These are phyloP conservation scores for Blastobasis lacticolella DNA, from an alignment of 2,888 invertebrate genomes.

Conservation along the genomic window DNA sequence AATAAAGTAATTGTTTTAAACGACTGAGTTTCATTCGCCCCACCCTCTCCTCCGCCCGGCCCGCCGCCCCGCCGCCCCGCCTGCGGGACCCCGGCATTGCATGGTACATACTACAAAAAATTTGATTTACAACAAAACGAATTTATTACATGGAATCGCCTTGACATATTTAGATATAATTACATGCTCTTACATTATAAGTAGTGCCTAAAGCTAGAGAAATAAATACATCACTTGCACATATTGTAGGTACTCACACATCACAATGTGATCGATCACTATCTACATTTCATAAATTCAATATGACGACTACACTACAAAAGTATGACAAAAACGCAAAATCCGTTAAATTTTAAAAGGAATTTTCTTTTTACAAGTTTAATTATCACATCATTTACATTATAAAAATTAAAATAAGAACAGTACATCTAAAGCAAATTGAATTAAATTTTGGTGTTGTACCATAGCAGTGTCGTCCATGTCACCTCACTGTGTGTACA, in stretches of 20 bases:
- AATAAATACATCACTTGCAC: slow-evolving; percentile 42
- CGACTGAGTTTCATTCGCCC: slow-evolving; percentile 30
- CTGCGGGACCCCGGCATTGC: not conserved
- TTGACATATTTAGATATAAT: slow-evolving; percentile 33
- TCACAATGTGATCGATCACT: slow-evolving; percentile 27
- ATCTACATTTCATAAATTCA: slow-evolving; percentile 28
- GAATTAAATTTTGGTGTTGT: slow-evolving; percentile 7
- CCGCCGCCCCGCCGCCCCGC: not conserved
- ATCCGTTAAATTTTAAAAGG: slow-evolving; percentile 9
- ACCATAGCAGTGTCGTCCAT: not conserved
- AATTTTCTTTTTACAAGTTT: slow-evolving; percentile 13
- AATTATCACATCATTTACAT: not conserved
- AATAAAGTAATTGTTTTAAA: slow-evolving; percentile 69
- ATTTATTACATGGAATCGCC: slow-evolving; percentile 55
- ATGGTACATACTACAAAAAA: slow-evolving; percentile 3
- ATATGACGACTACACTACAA: slow-evolving; percentile 18
- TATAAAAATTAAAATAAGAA: slow-evolving; percentile 16
- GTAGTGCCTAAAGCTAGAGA: slow-evolving; percentile 45
- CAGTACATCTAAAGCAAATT: slow-evolving; percentile 17
- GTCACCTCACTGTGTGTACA: too few relatives aligned
- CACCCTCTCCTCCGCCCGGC: not conserved
- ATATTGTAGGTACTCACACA: slow-evolving; percentile 21
- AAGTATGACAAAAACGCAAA: slow-evolving; percentile 18
- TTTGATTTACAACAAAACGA: slow-evolving; percentile 32
- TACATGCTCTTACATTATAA: slow-evolving; percentile 42